Evolutionary conservation across 2,113 vertebrate species (phyloP), one percentile per base, ranked within the genome.

Genomic region (Indri indri): DNA sequence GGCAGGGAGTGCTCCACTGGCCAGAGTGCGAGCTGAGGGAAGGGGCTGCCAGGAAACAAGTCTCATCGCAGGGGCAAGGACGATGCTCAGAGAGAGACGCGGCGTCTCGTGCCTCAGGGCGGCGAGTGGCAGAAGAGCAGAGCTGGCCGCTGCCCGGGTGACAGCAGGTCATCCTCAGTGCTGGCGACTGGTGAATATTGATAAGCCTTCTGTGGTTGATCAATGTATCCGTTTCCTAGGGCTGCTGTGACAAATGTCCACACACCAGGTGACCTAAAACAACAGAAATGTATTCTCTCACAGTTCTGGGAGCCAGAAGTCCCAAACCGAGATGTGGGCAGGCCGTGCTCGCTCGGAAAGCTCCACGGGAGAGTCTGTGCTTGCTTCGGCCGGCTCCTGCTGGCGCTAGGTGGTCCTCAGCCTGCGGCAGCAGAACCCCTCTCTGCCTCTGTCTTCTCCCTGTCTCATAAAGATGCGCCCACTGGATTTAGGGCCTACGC

Each of bases 211-310:
- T 22, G 6, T 11, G 61, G 13, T 30, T 68, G 52, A 45, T 30
- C 61, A 16, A 0, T 0, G 77, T 5, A 0, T 30, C 34, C 0
- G 0, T 23, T 37, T 23, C 76, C n/a, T 0, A 1, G 14, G 65
- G 61, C 71, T 57, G 42, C 9, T 3, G 0, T 18, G 6, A 30
- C 11, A 23, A 32, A 32, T 23, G 0, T 30, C 66, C 59, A 50
- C 57, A 52, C 6, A 27, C 85, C 1, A 2, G 37, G 57, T 6
- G 42, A 5, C 50, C 30, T 57, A 7, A 76, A 59, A 18, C n/a
- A 16, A 42, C 65, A 37, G 5, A 74, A 25, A 2, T 42, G 30
- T 11, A 17, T 30, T 52, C 32, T 12, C 12, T 83, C 37, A 2
- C 25, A 1, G 34, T 23, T 42, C 52, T 23, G 52, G 59, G 81